Percentiles rank a stretch among this genome's conserved stretches.
Conservation (phyloP, 2,888 invertebrate genomes). For the Drosophila neotestacea region DNA sequence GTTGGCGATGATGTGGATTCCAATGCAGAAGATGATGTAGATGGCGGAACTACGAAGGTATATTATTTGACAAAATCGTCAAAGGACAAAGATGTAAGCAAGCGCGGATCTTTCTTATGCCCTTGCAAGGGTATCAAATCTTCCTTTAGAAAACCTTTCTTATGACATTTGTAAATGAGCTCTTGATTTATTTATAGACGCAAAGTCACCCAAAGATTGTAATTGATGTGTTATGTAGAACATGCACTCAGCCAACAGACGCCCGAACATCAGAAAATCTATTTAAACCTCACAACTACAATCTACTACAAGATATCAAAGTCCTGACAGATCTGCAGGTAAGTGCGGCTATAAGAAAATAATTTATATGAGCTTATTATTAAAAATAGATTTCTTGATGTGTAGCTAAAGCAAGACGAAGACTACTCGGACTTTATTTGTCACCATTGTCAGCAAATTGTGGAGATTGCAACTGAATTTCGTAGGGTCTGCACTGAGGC, state of each 20-base stretch:
- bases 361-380: background rate
- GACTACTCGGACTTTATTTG: constrained; percentile 54
- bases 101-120: background rate
- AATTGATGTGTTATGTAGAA: constrained; percentile 43
- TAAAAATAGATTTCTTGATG: background rate
- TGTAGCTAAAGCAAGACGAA: constrained; percentile 32
- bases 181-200: constrained; percentile 1
- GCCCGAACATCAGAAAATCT: constrained; percentile 24
- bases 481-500: constrained; percentile 56
- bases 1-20: constrained; percentile 15
- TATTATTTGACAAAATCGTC: background rate
- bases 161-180: background rate
- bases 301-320: constrained; percentile 45
- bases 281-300: constrained; percentile 35
- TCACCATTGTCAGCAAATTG: constrained; percentile 33
- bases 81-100: constrained; percentile 5
- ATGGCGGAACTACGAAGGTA: background rate
- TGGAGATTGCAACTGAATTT: constrained; percentile 58
- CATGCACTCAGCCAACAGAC: constrained; percentile 45
- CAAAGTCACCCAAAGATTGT: background rate
- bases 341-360: constrained; percentile 1
- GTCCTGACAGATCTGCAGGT: constrained; percentile 46
- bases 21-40: background rate
- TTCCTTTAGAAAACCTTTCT: too few species aligned
- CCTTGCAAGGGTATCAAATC: too few species aligned